Evolutionary conservation across 1,140 invertebrate genomes (phyloP), one percentile per base, ranked within the genome.

Genomic region (Venturia canescens): DNA sequence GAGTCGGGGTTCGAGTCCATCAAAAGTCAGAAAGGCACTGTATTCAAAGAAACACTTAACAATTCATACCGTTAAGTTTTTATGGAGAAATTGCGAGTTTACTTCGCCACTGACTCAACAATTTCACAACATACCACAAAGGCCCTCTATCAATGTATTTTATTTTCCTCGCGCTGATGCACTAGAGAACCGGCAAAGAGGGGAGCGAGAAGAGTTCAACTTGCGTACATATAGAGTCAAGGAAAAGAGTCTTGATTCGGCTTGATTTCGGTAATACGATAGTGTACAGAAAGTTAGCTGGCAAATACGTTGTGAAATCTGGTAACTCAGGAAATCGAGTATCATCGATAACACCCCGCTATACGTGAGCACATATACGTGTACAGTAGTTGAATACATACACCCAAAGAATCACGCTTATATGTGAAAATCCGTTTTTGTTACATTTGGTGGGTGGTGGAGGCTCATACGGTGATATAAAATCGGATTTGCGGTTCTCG

Each of bases 401-500:
- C 31, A 31, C 15, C 4, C n/a, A 69, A 16, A n/a, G 66, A 31
- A 69, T 69, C 38, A 29, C 29, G 66, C n/a, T 69, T 69, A 69
- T 69, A 69, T n/a, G 29, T 18, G 66, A 31, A 69, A 69, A 69
- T 69, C 66, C 27, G 66, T 69, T 69, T 69, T 69, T 69, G 66
- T 69, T 69, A 69, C 66, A 69, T 69, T 69, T 31, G 66, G 29
- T 27, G 29, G 29, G 66, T 18, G 66, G 50, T 57, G 29, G 21
- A 60, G 53, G 60, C 66, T n/a, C 29, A 29, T 69, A 31, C 29
- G 60, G 53, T 27, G 26, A 76, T 50, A 29, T 60, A 63, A 63
- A 76, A 76, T 76, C 74, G 66, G 53, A 57, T 60, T 27, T 76
- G 53, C 53, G 74, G 74, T 76, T 63, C 38, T 60, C 27, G 74